Percentiles rank a stretch among this genome's conserved stretches.
Evolutionary conservation across 2,888 invertebrate species (phyloP).

Genomic region (Dolichomitus sp.): DNA sequence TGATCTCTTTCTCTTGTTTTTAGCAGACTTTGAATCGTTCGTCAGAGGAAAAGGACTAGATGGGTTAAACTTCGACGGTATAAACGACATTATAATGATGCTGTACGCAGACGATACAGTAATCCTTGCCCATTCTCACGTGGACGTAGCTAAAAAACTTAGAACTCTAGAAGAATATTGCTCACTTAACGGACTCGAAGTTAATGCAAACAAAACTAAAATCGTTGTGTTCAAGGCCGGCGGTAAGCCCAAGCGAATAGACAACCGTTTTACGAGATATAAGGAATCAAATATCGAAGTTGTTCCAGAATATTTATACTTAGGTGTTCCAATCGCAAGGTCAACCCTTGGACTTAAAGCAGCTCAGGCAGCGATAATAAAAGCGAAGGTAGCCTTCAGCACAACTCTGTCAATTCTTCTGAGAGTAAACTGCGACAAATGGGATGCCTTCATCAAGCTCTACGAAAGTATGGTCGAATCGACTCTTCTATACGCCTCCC

Average conservation of each 20-base stretch:
- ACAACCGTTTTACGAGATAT: not conserved
- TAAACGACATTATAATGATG: not conserved
- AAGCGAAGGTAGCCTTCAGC: constrained; percentile 14
- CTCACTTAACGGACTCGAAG: not conserved
- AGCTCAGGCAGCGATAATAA: constrained; percentile 20
- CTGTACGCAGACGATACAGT: not conserved
- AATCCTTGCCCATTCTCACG: not conserved
- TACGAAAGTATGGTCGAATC: constrained; percentile 18
- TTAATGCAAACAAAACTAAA: constrained; percentile 1
- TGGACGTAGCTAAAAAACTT: not conserved
- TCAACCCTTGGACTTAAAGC: constrained; percentile 23
- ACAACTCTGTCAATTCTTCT: constrained; percentile 23
- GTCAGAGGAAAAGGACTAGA: not conserved
- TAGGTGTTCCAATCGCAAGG: constrained; percentile 12
- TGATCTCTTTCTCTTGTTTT: not conserved
- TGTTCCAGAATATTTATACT: not conserved
- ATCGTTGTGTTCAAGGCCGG: not conserved
- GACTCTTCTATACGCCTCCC: constrained; percentile 12
- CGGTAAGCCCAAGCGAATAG: constrained; percentile 4
- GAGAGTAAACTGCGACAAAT: constrained; percentile 1
- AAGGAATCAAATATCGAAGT: not conserved
- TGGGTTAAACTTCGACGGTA: not conserved
- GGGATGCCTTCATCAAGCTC: not conserved
- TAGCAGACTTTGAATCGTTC: not conserved
- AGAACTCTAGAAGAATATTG: not conserved